These are phyloP conservation scores for Atrina japonica DNA, from an alignment of 2,888 invertebrate species.

Conservation along the genomic window DNA sequence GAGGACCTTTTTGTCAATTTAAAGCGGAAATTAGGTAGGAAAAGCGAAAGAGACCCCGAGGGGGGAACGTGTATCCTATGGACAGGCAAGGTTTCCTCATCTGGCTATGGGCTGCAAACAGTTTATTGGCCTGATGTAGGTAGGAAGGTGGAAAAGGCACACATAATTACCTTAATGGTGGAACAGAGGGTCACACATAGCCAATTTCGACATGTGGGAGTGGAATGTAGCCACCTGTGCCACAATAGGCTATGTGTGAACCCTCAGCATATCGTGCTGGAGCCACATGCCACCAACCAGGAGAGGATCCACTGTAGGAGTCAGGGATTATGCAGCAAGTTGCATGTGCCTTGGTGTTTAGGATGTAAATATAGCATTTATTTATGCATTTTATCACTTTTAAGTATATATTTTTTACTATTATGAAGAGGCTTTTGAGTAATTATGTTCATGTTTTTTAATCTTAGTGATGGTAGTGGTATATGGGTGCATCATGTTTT, in stretches of 20 bases:
- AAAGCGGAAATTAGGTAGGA: too few relatives aligned
- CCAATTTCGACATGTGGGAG: background rate
- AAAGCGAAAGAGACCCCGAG: too few relatives aligned
- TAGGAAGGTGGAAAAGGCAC: conserved; percentile 9
- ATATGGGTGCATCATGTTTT: background rate
- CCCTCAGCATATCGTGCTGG: conserved; percentile 1
- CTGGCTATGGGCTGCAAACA: conserved; percentile 3
- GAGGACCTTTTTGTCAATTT: too few relatives aligned
- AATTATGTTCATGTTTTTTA: too few relatives aligned
- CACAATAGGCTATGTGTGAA: conserved; percentile 7
- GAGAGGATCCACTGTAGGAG: background rate
- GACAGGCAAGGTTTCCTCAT: background rate
- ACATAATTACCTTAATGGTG: background rate
- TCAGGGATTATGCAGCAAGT: conserved; percentile 2
- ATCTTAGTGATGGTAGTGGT: too few relatives aligned
- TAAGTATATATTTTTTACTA: too few relatives aligned
- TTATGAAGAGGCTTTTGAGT: too few relatives aligned
- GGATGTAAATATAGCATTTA: too few relatives aligned
- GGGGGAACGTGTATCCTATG: background rate
- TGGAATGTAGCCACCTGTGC: conserved; percentile 15
- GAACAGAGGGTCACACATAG: background rate
- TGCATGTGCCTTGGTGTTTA: background rate
- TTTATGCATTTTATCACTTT: too few relatives aligned
- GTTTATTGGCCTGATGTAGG: too few relatives aligned
- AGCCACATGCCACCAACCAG: conserved; percentile 3